Evolutionary conservation across 1,140 invertebrate genomes (phyloP).

Genomic region (Acarapis woodi): DNA sequence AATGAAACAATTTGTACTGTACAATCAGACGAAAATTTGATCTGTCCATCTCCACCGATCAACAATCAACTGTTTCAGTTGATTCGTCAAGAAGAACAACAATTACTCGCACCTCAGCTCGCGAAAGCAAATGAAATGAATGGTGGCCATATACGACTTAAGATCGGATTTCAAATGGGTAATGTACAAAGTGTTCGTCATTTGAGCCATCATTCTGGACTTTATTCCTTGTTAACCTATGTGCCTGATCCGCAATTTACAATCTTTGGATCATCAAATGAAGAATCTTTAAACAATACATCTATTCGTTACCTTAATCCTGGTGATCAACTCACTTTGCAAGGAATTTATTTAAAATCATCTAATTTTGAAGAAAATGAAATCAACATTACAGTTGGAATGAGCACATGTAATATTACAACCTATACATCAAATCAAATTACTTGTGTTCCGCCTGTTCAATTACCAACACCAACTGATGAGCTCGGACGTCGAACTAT

Average conservation of each 20-base stretch:
- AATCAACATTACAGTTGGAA: slow-evolving; percentile 72
- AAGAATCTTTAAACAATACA: no score
- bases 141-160: slow-evolving; percentile 15
- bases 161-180: slow-evolving; percentile 80
- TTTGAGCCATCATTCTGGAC: slow-evolving; percentile 48
- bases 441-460: slow-evolving; percentile 57
- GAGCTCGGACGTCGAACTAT: slow-evolving; percentile 31
- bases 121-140: neutral
- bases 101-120: neutral
- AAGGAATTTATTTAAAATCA: slow-evolving; percentile 64
- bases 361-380: slow-evolving; percentile 60
- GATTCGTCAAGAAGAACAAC: slow-evolving; percentile 1
- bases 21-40: slow-evolving; percentile 63
- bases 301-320: slow-evolving; percentile 41
- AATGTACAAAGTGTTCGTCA: slow-evolving; percentile 60
- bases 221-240: slow-evolving; percentile 49
- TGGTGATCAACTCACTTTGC: slow-evolving; percentile 77
- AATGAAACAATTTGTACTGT: slow-evolving; percentile 31
- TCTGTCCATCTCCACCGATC: slow-evolving; percentile 67
- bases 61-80: slow-evolving; percentile 1
- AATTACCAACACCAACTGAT: slow-evolving; percentile 53
- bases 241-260: slow-evolving; percentile 66
- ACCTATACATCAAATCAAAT: slow-evolving; percentile 59
- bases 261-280: slow-evolving; percentile 38
- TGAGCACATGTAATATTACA: slow-evolving; percentile 59